A percentile compares a stretch with the other conserved stretches of the same genome.
These are phyloP conservation scores for Brenthis hecate DNA, from an alignment of 2,888 invertebrate genomes.

Conservation along the genomic window DNA sequence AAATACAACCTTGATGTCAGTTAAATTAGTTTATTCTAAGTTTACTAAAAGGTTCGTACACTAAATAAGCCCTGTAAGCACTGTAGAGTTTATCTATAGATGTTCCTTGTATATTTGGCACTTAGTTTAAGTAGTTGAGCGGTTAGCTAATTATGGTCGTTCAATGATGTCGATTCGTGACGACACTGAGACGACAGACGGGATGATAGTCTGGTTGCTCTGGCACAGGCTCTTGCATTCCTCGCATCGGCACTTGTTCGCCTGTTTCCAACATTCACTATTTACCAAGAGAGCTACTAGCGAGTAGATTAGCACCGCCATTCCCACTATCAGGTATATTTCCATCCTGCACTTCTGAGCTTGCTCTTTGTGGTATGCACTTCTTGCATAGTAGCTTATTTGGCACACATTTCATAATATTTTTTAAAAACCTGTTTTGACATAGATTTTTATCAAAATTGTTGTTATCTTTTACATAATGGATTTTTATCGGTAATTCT, in stretches of 20 bases:
- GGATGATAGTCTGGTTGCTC: constrained; percentile 46
- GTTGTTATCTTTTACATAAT: constrained; percentile 4
- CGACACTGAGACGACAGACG: constrained; percentile 56
- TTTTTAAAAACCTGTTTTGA: constrained; percentile 1
- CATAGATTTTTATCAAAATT: background rate
- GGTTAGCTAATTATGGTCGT: constrained; percentile 45
- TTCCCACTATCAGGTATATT: constrained; percentile 69
- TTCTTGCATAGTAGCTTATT: constrained; percentile 20
- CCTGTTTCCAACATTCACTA: constrained; percentile 64
- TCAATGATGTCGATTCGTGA: constrained; percentile 58
- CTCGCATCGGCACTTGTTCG: constrained; percentile 67
- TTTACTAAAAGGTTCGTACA: constrained; percentile 9
- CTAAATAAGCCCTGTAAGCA: constrained; percentile 11
- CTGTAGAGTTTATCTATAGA: constrained; percentile 11
- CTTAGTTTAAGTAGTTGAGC: constrained; percentile 14
- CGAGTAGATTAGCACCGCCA: constrained; percentile 69
- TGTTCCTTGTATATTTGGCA: constrained; percentile 27
- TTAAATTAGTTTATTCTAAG: constrained; percentile 1
- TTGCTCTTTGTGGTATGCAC: constrained; percentile 2
- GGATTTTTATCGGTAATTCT: constrained; percentile 21
- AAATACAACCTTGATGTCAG: constrained; percentile 16
- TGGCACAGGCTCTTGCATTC: constrained; percentile 64
- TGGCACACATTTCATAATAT: constrained; percentile 22
- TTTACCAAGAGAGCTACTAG: constrained; percentile 60
- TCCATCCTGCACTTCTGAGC: constrained; percentile 55